Conservation (phyloP, 1,140 invertebrate genomes). For the Neotoxoptera formosana region DNA sequence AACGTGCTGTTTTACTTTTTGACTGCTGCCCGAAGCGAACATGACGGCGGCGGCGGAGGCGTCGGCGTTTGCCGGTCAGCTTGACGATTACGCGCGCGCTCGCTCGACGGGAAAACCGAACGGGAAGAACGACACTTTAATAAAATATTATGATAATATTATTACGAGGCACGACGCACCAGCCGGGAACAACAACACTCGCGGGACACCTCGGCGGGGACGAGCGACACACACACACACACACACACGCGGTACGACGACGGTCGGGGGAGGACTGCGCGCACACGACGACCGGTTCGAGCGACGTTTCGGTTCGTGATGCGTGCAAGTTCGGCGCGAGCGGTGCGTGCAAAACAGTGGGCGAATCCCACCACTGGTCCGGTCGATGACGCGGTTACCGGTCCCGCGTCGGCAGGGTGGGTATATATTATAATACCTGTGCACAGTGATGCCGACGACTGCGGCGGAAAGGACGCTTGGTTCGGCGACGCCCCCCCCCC, state of each 20-base stretch:
- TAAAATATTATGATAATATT: too few species aligned
- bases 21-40: neutral
- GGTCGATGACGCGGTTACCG: neutral
- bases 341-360: conserved; percentile 28
- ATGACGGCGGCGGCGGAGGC: neutral
- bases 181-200: neutral
- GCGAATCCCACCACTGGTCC: conserved; percentile 37
- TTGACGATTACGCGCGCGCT: neutral
- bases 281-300: conserved; percentile 2
- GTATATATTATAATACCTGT: too few species aligned
- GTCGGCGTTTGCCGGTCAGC: neutral
- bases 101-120: neutral
- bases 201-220: neutral
- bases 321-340: neutral
- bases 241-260: neutral
- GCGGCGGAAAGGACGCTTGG: neutral
- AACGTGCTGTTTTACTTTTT: conserved; percentile 13
- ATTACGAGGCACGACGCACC: neutral
- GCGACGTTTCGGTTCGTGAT: conserved; percentile 24
- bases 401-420: neutral
- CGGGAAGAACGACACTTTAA: neutral
- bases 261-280: neutral
- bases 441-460: neutral
- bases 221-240: neutral
- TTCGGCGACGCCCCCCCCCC: too few species aligned